Conservation (phyloP, 1,140 invertebrate species). For the Vanessa atalanta region DNA sequence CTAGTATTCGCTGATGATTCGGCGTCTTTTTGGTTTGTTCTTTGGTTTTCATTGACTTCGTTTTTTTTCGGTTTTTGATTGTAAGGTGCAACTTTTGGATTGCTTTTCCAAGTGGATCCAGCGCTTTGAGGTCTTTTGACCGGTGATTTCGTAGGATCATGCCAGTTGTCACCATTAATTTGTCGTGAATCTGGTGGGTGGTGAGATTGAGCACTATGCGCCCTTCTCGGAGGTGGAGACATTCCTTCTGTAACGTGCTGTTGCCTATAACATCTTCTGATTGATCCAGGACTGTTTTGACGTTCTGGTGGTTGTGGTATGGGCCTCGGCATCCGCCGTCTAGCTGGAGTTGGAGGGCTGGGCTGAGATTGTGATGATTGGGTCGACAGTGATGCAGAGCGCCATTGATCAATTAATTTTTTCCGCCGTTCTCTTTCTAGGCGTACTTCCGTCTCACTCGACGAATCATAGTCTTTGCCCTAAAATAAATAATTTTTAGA, state of each 20-base stretch:
- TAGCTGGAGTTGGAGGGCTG: slow-evolving; percentile 66
- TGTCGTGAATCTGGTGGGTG: slow-evolving; percentile 57
- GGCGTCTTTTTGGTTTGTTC: slow-evolving; percentile 62
- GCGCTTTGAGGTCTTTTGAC: slow-evolving; percentile 74
- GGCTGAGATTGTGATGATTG: slow-evolving; percentile 64
- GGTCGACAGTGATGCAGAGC: slow-evolving; percentile 81
- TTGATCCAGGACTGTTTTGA: slow-evolving; percentile 59
- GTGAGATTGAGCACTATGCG: slow-evolving; percentile 70
- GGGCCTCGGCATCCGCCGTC: slow-evolving; percentile 57
- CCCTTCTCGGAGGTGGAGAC: slow-evolving; percentile 64
- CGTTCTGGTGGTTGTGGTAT: slow-evolving; percentile 62
- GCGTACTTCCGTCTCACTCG: slow-evolving; percentile 83
- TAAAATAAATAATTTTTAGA: slow-evolving; percentile 54
- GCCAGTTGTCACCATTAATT: slow-evolving; percentile 69
- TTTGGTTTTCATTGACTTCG: slow-evolving; percentile 68
- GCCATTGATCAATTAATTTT: slow-evolving; percentile 83
- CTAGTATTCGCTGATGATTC: slow-evolving; percentile 51
- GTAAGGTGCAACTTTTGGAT: slow-evolving; percentile 72
- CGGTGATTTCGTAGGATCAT: slow-evolving; percentile 70
- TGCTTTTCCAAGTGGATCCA: slow-evolving; percentile 72
- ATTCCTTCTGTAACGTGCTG: slow-evolving; percentile 67
- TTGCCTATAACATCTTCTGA: slow-evolving; percentile 60
- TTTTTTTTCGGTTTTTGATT: slow-evolving; percentile 72
- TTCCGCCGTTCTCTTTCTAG: slow-evolving; percentile 82
- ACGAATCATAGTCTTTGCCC: slow-evolving; percentile 88